Base-by-base conservation (phyloP, 2,797 vertebrate genomes). In the Alosa sapidissima region DNA sequence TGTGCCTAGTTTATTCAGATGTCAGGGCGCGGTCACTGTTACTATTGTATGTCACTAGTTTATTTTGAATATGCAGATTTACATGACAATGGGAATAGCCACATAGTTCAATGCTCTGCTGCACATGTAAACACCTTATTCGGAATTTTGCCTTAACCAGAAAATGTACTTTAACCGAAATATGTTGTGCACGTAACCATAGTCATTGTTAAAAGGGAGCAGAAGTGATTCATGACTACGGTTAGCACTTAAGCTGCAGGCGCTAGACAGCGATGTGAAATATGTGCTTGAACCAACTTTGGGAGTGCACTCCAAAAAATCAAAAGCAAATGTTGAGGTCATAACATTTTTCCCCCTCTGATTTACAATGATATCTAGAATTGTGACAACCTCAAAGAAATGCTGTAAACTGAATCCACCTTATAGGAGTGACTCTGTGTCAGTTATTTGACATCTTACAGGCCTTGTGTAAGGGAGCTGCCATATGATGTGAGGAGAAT, bases 221-320 rank as follows among this genome's bases (percentile, higher is more conserved):
- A 45, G 68, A 45, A 16, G n/a, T 8, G 36, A 36, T 9, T 5
- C 72, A 78, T 78, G 16, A 14, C 41, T 21, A 45, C 47, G 41
- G 72, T 78, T 16, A 19, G 19, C 72, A 78, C 41, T 47, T 78
- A 78, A 78, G 72, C 72, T 78, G 33, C 19, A 78, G 72, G 72
- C 14, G 36, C 36, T 19, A 78, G 72, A 47, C 72, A 78, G n/a
- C 72, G 14, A 78, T 36, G 33, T 36, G 68, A 72, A 36, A 72
- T 78, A 16, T 78, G 72, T 14, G 16, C 36, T 13, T 13, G 13
- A 14, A 19, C 33, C 65, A 41, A 41, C 33, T 72, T 41, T 72
- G 41, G 3, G 33, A 36, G 33, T 36, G 28, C 65, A 19, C 11
- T 72, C 11, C 65, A 11, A 72, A 72, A 72, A 28, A 8, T 10